Base-by-base conservation (phyloP, 2,113 vertebrate species). In the Poecile atricapillus region DNA sequence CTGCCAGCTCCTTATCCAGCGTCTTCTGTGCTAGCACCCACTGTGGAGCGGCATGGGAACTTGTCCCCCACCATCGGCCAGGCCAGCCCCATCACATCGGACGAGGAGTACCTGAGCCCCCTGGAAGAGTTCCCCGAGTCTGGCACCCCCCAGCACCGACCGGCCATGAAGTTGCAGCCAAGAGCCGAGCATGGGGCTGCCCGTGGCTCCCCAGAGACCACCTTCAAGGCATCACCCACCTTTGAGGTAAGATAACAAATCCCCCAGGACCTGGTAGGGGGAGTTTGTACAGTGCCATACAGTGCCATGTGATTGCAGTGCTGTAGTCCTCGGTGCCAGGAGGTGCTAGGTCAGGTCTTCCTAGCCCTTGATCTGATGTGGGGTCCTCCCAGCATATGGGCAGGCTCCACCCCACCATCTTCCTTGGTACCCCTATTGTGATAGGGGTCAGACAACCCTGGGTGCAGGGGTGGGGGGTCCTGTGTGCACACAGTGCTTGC, bases 61-160 rank as follows among this genome's bases (percentile, higher is more conserved):
- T 90, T 98, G 86, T 75, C 97, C 14, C 88, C 98, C 65, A 97
- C 97, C 46, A 94, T 98, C 91, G 98, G 98, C 30, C 97, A 99
- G 94, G 98, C 98, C 98, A 99, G 99, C 93, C 99, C 99, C 28
- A 99, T 99, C 94, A 99, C 99, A 25, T 99, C 99, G 3, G 99
- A 99, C 5, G 99, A 99, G 94, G 99, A 99, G 93, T 99, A 99
- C 90, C 98, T 99, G 93, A 99, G 99, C 80, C 99, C 99, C 13
- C 94, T 99, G 96, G 99, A 99, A 97, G 99, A 99, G 80, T 98
- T 98, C 71, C 98, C 98, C 3, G 99, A 99, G 65, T 98, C 98
- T 1, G 83, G 98, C 49, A 97, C 97, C 19, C 96, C 97, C 11
- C 96, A 98, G 78, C 97, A 98, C 70, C 90, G 63, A 22, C 93